Evolutionary conservation across 1,140 invertebrate species (phyloP).

Genomic region (Nomia melanderi): DNA sequence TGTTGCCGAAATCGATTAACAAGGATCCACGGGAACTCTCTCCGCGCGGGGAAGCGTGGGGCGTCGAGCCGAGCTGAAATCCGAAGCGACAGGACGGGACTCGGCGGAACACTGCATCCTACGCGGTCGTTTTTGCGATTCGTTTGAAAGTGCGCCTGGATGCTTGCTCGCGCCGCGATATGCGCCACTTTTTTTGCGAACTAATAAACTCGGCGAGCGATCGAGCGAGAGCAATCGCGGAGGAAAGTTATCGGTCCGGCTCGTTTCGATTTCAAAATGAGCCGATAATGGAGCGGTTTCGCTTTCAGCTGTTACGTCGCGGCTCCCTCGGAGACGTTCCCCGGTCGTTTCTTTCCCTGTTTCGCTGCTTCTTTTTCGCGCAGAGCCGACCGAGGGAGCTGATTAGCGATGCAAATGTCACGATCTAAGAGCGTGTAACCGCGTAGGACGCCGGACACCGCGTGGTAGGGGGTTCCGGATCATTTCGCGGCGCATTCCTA

Average conservation of each 20-base stretch:
- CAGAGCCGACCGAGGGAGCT: background rate
- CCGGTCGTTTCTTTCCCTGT: background rate
- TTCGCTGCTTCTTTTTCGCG: too few species aligned
- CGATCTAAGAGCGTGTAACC: background rate
- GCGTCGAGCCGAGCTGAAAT: too few species aligned
- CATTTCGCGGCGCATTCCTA: background rate
- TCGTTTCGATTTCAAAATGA: slow-evolving; percentile 15
- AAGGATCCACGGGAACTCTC: background rate
- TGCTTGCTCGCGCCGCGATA: background rate
- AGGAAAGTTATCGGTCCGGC: slow-evolving; percentile 28
- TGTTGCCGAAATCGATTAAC: too few species aligned
- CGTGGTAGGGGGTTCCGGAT: background rate
- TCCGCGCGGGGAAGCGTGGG: background rate
- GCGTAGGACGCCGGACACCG: too few species aligned
- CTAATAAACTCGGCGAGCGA: background rate
- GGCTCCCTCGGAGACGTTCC: background rate
- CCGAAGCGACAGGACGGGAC: background rate
- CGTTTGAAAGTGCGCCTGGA: slow-evolving; percentile 25
- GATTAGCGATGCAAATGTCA: background rate
- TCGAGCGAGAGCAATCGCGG: background rate
- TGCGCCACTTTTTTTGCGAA: background rate
- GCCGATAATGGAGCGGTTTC: slow-evolving; percentile 15
- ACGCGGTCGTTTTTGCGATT: slow-evolving; percentile 15
- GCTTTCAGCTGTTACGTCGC: background rate
- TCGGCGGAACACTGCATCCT: slow-evolving; percentile 12